These are phyloP conservation scores for Hylaeus volcanicus DNA, from an alignment of 1,140 invertebrate species.

Conservation along the genomic window DNA sequence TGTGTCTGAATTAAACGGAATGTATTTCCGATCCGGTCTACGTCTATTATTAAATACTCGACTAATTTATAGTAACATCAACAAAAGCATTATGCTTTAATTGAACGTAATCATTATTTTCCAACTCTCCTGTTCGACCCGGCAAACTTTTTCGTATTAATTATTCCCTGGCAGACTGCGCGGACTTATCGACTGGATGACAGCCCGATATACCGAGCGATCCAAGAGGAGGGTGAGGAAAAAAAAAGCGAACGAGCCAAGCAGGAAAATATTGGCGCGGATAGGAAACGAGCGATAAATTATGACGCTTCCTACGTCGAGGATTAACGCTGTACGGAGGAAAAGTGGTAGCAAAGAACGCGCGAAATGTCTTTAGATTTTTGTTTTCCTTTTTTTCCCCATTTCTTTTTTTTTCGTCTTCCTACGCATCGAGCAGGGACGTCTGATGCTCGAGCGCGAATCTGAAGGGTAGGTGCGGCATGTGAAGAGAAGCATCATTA, in stretches of 20 bases:
- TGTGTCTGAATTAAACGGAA: too few relatives aligned
- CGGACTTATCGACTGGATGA: conserved; percentile 36
- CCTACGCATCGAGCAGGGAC: conserved; percentile 52
- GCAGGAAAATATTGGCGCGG: not conserved
- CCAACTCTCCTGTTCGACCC: too few relatives aligned
- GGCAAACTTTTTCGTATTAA: conserved; percentile 19
- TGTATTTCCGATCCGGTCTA: too few relatives aligned
- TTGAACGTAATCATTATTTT: too few relatives aligned
- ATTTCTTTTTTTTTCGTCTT: not conserved
- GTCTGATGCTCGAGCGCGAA: conserved; percentile 57
- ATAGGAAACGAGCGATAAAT: conserved; percentile 30
- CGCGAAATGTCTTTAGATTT: conserved; percentile 35
- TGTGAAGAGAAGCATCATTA: conserved; percentile 70
- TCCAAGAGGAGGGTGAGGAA: not conserved
- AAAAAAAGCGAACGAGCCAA: not conserved
- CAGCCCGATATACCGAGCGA: not conserved
- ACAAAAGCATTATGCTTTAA: too few relatives aligned
- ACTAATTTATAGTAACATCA: too few relatives aligned
- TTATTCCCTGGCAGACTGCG: conserved; percentile 27
- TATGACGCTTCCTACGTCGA: conserved; percentile 18
- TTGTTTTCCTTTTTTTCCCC: not conserved
- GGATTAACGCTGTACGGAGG: conserved; percentile 13
- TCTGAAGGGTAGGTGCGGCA: conserved; percentile 63
- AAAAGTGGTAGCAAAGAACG: conserved; percentile 17
- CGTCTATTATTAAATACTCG: too few relatives aligned